phyloP scores from a whole-genome alignment of 2,797 vertebrate species.

The Cheirogaleus major region DNA sequence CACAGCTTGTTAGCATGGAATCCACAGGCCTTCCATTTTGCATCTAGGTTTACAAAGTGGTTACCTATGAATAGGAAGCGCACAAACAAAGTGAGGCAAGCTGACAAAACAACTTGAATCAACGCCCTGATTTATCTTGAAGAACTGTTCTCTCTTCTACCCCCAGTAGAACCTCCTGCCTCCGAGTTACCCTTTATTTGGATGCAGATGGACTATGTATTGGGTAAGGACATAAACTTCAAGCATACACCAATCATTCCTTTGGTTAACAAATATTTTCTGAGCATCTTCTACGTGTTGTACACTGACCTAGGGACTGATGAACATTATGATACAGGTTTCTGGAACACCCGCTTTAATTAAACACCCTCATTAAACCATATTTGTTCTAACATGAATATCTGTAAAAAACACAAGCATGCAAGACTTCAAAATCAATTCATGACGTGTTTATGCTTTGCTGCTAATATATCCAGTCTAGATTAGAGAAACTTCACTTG shows the following conservation, averaged over 20 bases:
- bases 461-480: background rate
- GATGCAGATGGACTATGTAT: background rate
- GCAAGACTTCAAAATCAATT: background rate
- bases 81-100: background rate
- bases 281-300: background rate
- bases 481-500: background rate
- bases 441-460: background rate
- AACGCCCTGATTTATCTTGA: background rate
- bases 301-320: background rate
- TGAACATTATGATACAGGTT: background rate
- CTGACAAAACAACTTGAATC: background rate
- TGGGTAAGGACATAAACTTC: background rate
- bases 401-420: background rate
- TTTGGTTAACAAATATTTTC: background rate
- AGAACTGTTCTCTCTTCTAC: background rate
- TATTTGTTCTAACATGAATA: background rate
- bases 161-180: background rate
- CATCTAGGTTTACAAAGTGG: constrained; percentile 23
- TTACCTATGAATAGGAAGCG: constrained; percentile 24
- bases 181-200: background rate
- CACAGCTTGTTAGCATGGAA: background rate
- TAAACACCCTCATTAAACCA: background rate
- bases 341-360: background rate
- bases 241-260: background rate
- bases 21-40: background rate